These are phyloP conservation scores for Drosophila trichaetosa DNA, from an alignment of 2,888 invertebrate genomes.

Conservation along the genomic window DNA sequence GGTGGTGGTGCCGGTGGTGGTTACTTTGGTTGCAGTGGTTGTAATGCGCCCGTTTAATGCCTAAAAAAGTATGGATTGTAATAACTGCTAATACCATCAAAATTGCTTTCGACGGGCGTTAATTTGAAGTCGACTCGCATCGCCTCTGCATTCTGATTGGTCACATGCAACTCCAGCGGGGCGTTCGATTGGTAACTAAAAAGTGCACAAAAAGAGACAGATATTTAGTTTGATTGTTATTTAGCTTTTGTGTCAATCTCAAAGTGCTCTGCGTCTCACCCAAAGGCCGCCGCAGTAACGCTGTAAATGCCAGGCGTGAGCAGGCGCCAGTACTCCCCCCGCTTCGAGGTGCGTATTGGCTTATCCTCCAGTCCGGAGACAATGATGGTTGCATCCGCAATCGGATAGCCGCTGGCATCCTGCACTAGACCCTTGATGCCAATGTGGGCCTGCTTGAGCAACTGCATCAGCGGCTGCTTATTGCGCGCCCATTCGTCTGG, in stretches of 20 bases:
- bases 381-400: conserved; percentile 89
- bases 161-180: conserved; percentile 83
- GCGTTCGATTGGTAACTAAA: conserved; percentile 86
- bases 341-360: conserved; percentile 90
- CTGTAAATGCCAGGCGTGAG: conserved; percentile 94
- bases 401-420: conserved; percentile 84
- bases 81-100: conserved; percentile 84
- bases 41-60: conserved; percentile 62
- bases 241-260: neutral
- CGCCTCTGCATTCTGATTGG: conserved; percentile 82
- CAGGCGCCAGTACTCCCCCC: conserved; percentile 98
- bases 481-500: conserved; percentile 93
- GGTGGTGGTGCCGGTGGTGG: conserved; percentile 26
- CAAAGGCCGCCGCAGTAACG: conserved; percentile 89
- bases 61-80: conserved; percentile 84
- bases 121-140: conserved; percentile 83
- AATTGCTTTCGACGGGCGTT: conserved; percentile 81
- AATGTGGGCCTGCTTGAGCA: conserved; percentile 92
- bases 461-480: conserved; percentile 92
- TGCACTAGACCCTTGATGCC: conserved; percentile 87
- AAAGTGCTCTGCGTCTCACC: conserved; percentile 86
- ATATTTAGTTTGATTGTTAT: neutral
- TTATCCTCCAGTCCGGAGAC: conserved; percentile 92
- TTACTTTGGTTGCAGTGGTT: conserved; percentile 15
- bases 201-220: neutral